A percentile compares a stretch with the other conserved stretches of the same genome.
These are phyloP conservation scores for Delichon dasypus DNA, from an alignment of 2,797 vertebrate genomes.

Conservation along the genomic window DNA sequence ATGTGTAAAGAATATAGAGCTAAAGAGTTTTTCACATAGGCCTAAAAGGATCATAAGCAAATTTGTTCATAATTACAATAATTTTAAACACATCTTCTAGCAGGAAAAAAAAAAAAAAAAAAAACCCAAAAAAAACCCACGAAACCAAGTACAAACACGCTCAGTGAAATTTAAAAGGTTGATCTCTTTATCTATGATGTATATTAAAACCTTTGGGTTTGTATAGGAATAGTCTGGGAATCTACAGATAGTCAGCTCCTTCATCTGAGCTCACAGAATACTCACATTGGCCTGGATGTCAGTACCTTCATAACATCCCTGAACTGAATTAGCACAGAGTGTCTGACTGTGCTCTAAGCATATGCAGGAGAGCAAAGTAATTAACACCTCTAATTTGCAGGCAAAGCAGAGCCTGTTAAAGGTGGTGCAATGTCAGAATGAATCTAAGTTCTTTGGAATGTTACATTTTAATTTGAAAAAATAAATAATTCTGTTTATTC, in stretches of 20 bases:
- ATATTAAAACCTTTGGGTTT: neutral
- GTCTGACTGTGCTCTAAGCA: neutral
- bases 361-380: neutral
- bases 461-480: neutral
- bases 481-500: neutral
- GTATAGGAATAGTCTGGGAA: neutral
- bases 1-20: neutral
- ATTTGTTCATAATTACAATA: neutral
- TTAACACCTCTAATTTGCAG: neutral
- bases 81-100: neutral
- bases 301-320: neutral
- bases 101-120: neutral
- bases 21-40: neutral
- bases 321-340: neutral
- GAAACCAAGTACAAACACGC: neutral
- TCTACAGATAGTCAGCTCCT: rapidly evolving
- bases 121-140: neutral
- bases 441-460: neutral
- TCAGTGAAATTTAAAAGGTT: neutral
- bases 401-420: neutral
- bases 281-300: neutral
- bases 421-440: neutral
- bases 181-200: neutral
- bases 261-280: neutral
- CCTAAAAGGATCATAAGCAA: neutral